phyloP scores from a whole-genome alignment of 2,113 vertebrate genomes.

The Cryptoleucopteryx plumbea region DNA sequence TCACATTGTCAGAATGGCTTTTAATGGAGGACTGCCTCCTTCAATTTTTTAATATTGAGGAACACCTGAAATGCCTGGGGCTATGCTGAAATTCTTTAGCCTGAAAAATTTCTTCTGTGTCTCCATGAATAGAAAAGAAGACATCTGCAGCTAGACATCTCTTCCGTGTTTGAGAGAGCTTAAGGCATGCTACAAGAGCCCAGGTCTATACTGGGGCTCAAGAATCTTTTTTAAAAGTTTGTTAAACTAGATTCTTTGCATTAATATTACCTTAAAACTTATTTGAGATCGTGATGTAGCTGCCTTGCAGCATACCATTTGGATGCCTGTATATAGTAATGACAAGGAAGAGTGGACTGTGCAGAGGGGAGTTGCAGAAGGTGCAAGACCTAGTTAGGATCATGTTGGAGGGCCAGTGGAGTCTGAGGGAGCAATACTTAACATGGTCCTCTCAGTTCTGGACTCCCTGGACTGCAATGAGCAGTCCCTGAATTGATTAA shows the following conservation, averaged over 20 bases:
- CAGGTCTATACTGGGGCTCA: neutral
- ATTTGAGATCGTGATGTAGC: neutral
- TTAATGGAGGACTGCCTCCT: neutral
- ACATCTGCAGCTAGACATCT: neutral
- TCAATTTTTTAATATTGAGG: neutral
- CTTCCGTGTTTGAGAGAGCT: neutral
- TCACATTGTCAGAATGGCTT: neutral
- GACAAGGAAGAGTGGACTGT: neutral
- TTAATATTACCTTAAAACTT: neutral
- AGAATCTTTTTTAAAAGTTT: neutral
- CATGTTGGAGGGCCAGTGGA: too few species aligned
- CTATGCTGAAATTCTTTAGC: neutral
- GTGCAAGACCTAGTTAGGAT: neutral
- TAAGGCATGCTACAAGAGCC: neutral
- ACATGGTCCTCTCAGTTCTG: neutral
- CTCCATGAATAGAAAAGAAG: neutral
- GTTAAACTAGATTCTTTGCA: neutral
- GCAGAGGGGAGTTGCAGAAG: neutral
- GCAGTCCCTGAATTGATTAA: neutral
- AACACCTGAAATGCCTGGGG: neutral
- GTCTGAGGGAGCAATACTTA: neutral
- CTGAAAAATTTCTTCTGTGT: neutral
- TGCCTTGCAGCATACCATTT: neutral
- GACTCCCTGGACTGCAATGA: neutral
- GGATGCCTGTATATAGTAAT: neutral